Base-by-base conservation (phyloP, 2,888 invertebrate species). In the Cephus pygmeus region DNA sequence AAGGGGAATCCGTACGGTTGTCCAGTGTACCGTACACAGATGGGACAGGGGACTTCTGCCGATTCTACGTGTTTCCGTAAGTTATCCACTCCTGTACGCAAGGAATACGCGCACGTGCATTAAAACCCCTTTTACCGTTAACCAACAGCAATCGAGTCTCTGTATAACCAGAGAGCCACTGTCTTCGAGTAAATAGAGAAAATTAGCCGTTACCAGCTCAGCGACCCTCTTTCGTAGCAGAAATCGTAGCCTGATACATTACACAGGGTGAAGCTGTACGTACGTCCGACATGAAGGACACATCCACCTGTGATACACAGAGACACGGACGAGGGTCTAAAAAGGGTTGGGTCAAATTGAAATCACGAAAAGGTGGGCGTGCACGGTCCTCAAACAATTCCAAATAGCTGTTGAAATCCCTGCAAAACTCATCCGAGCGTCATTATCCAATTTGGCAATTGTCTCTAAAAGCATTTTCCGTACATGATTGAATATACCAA, bases 331-430 rank as follows among this genome's bases (percentile, higher is more conserved):
- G 23, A 56, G 23, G 56, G 56, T 56, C 56, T 23, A 56, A 23
- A 56, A 56, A 71, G 86, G 86, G 87, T 82, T 82, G 84, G 84
- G 84, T 83, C 86, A 88, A 88, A 89, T 89, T 89, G 89, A 88
- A 89, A 88, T 88, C 85, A 86, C 85, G 88, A 89, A 88, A 89
- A 88, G 88, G 86, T 88, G 87, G 89, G 88, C 89, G 89, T 88
- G 85, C 69, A 69, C 69, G 30, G 69, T 35, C 73, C 69, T 73
- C 74, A 73, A 73, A 74, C 73, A 69, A 73, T 69, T 69, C 73
- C 68, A 69, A 36, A 77, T 69, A 56, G 69, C 69, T 74, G 74
- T 77, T 73, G 36, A 74, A 77, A 36, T 74, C 69, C 74, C 74
- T 71, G 71, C 33, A 73, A 77, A 73, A 56, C 77, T 71, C 73